Conservation (phyloP, 2,888 invertebrate genomes). For the Thymelicus lineola region DNA sequence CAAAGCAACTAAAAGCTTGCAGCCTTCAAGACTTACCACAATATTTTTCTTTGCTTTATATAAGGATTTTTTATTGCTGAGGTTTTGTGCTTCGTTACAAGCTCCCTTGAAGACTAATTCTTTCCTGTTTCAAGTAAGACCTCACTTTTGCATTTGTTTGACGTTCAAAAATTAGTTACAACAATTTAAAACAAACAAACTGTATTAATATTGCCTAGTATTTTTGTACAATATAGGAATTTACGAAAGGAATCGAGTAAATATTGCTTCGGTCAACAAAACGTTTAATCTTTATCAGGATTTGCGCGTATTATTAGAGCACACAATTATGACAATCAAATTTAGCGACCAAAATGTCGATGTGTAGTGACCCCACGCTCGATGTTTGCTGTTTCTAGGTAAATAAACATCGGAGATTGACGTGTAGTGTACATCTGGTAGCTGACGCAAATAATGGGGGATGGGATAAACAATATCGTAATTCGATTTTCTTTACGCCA, state of each 20-base stretch:
- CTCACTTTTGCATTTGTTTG: no score
- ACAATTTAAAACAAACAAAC: no score
- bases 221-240: not conserved
- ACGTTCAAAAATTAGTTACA: no score
- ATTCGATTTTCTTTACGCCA: constrained; percentile 73
- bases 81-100: no score
- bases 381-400: constrained; percentile 81
- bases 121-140: no score
- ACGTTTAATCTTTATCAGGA: constrained; percentile 23
- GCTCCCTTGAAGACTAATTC: no score
- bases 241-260: not conserved
- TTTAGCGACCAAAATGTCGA: constrained; percentile 66
- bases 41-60: no score
- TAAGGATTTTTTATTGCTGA: no score
- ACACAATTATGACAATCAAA: constrained; percentile 77
- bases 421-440: constrained; percentile 83
- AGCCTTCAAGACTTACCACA: no score
- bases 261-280: constrained; percentile 5
- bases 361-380: constrained; percentile 71
- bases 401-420: constrained; percentile 82
- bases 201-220: no score
- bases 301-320: constrained; percentile 27
- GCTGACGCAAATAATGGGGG: constrained; percentile 81
- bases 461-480: constrained; percentile 74
- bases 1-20: no score